phyloP scores from a whole-genome alignment of 2,888 invertebrate species.

The Opisthograptis luteolata region DNA sequence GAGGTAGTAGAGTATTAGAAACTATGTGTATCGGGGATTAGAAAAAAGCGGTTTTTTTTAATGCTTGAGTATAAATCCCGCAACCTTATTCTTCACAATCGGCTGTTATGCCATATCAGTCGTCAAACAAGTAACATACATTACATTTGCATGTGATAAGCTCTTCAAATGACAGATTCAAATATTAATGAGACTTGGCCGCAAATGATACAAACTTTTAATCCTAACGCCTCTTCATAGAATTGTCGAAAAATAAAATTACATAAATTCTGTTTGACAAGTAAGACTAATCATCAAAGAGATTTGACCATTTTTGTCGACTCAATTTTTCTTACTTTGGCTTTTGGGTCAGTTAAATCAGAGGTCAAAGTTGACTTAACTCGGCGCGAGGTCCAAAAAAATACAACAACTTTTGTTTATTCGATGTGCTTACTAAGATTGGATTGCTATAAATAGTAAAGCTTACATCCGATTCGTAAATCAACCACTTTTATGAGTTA shows the following conservation, averaged over 20 bases:
- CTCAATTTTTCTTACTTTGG: constrained; percentile 7
- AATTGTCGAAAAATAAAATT: constrained; percentile 33
- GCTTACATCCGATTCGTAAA: no score
- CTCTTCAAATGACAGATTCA: neutral
- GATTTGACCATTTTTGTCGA: constrained; percentile 11
- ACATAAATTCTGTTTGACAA: constrained; percentile 35
- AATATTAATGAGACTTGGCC: constrained; percentile 3
- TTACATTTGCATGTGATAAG: no score
- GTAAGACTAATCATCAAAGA: constrained; percentile 31
- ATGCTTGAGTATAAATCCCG: no score
- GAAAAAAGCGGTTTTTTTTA: no score
- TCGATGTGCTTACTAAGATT: no score
- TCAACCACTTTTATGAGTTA: no score
- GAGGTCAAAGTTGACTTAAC: constrained; percentile 2
- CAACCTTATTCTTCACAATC: no score
- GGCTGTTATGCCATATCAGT: no score
- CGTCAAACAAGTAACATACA: no score
- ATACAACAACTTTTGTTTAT: neutral
- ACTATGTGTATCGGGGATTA: no score
- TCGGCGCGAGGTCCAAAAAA: neutral
- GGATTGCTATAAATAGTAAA: no score
- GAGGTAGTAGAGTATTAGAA: no score
- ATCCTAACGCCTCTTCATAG: constrained; percentile 25
- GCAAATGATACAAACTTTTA: constrained; percentile 29
- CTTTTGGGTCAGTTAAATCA: constrained; percentile 7